Base-by-base conservation (phyloP, 2,797 vertebrate species). In the Rachycentron canadum region DNA sequence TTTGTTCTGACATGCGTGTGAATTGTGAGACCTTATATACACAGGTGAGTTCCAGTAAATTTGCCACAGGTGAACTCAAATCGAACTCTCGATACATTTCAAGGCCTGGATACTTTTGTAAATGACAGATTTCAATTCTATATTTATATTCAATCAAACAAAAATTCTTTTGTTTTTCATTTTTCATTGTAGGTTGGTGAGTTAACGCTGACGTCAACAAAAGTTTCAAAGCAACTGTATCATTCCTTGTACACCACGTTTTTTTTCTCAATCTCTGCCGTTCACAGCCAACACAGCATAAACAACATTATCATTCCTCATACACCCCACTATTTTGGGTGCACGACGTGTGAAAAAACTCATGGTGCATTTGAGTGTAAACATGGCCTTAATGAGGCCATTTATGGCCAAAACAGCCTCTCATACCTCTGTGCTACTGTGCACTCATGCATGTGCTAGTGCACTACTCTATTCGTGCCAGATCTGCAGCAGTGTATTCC, bases 391-490 rank as follows among this genome's bases (percentile, higher is more conserved):
- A 58, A 70, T 72, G 52, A 49, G 56, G 8, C 32, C 8, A 1
- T 67, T 74, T 72, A 25, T 4, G 19, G 40, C 7, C 57, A 61
- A 32, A 75, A 38, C 67, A 40, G 52, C 30, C 34, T 79, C 41
- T 71, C 32, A 69, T 53, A 11, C 64, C 28, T 26, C 68, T 59
- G 62, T 58, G 66, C 70, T 67, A 4, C 55, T 57, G 69, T 78
- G 85, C 66, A 55, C 60, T 70, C 53, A 38, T 76, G 76, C 72
- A 73, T 81, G 84, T 79, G 49, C 17, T 67, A 23, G 69, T 63
- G 26, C 40, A 28, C 38, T 60, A 76, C 67, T 84, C 81, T 81
- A 73, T 76, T 88, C 71, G 75, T 90, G 88, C 92, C 92, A 92
- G 87, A 82, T 79, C 80, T 81, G 66, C 73, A 52, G 81, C 81